These are phyloP conservation scores for Lasioglossum vierecki DNA, from an alignment of 2,888 invertebrate species.

Conservation along the genomic window DNA sequence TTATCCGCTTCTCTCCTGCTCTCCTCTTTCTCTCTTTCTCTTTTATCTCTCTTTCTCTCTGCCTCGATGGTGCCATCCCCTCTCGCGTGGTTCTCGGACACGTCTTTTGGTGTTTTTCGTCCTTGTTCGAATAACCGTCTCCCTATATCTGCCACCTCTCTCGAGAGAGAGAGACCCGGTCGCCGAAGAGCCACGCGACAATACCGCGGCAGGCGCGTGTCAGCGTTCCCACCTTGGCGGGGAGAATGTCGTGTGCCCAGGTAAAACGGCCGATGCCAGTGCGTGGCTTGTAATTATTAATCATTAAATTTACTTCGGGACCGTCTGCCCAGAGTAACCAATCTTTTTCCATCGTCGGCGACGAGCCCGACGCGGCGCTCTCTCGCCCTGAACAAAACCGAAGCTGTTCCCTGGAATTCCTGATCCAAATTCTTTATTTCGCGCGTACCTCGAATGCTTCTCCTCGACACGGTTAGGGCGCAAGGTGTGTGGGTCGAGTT, in stretches of 20 bases:
- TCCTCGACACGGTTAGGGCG: neutral
- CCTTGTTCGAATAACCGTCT: neutral
- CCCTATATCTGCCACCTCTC: constrained; percentile 8
- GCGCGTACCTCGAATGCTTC: neutral
- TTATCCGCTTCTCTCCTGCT: constrained; percentile 71
- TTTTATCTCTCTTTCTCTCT: constrained; percentile 33
- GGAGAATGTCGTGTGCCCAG: constrained; percentile 51
- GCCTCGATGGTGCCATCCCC: neutral
- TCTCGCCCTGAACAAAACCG: neutral
- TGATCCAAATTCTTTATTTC: neutral
- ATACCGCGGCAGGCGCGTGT: constrained; percentile 74
- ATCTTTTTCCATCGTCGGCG: neutral
- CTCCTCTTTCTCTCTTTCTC: constrained; percentile 21
- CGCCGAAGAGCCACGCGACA: constrained; percentile 71
- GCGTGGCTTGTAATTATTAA: constrained; percentile 62
- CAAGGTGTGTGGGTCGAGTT: neutral
- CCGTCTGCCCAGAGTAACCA: constrained; percentile 8
- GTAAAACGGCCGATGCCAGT: constrained; percentile 47
- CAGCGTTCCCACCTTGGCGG: constrained; percentile 62
- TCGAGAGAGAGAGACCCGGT: constrained; percentile 42
- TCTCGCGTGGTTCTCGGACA: constrained; percentile 23
- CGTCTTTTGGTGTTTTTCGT: constrained; percentile 18
- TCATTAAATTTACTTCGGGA: constrained; percentile 51
- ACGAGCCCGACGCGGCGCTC: neutral
- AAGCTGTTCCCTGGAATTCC: neutral